A percentile compares a stretch with the other conserved stretches of the same genome.
These are phyloP conservation scores for Tachuris rubrigastra DNA, from an alignment of 2,113 vertebrate genomes.

Conservation along the genomic window DNA sequence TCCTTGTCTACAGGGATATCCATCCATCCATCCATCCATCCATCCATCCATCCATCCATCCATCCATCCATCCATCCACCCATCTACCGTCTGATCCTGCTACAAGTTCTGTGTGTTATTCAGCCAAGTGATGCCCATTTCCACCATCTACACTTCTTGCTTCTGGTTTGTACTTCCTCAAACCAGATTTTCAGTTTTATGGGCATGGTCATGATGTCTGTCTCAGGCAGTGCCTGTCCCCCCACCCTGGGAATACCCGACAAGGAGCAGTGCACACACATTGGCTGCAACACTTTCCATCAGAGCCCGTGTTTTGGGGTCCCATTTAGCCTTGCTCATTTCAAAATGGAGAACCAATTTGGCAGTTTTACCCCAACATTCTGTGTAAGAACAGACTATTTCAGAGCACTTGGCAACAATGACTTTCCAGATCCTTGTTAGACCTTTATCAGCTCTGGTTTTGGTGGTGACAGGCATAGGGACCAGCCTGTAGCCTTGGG, in stretches of 20 bases:
- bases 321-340: background rate
- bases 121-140: background rate
- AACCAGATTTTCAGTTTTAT: background rate
- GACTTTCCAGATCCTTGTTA: background rate
- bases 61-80: background rate
- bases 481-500: background rate
- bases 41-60: background rate
- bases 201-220: accelerated
- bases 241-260: background rate
- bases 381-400: background rate
- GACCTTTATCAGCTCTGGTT: background rate
- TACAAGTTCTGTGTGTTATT: background rate
- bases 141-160: background rate
- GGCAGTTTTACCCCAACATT: background rate
- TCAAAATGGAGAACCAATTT: accelerated
- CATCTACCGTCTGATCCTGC: background rate
- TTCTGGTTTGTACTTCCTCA: background rate
- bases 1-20: accelerated
- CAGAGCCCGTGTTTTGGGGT: background rate
- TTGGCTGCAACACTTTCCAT: too few relatives aligned
- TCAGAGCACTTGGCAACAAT: background rate
- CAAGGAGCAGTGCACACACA: accelerated
- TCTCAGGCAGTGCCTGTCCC: accelerated
- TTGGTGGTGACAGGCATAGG: background rate
- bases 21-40: background rate